Percentiles rank a stretch among this genome's conserved stretches.
Evolutionary conservation across 1,140 invertebrate genomes (phyloP).

Genomic region (Drosophila trapezifrons): DNA sequence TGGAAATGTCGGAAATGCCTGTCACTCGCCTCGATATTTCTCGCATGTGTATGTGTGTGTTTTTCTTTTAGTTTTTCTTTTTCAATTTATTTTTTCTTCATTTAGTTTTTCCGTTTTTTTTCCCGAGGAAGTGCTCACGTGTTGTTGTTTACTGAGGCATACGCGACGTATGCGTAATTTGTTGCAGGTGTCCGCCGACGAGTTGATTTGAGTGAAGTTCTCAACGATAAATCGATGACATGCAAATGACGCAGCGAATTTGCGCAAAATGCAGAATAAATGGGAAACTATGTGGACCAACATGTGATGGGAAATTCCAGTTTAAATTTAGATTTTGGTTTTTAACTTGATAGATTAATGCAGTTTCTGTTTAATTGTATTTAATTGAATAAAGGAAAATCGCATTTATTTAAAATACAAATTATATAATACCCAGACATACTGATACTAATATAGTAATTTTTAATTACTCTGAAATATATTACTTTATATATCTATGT

Average conservation of each 20-base stretch:
- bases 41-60: conserved; percentile 8
- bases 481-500: not conserved
- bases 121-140: conserved; percentile 51
- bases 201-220: conserved; percentile 14
- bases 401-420: not conserved
- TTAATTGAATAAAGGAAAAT: not conserved
- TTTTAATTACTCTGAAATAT: not conserved
- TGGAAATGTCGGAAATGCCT: conserved; percentile 65
- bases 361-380: too few relatives aligned
- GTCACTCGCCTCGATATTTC: conserved; percentile 58
- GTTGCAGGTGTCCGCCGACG: conserved; percentile 38
- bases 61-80: conserved; percentile 22
- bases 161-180: conserved; percentile 61
- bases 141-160: conserved; percentile 41
- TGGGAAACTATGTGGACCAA: not conserved
- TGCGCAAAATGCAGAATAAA: conserved; percentile 3
- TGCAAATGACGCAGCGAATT: conserved; percentile 21
- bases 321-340: not conserved
- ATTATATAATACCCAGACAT: not conserved
- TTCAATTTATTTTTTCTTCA: conserved; percentile 5
- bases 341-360: not conserved
- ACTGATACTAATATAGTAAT: not conserved
- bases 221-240: conserved; percentile 22
- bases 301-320: not conserved
- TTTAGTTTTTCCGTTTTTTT: conserved; percentile 7